phyloP scores from a whole-genome alignment of 2,888 invertebrate species.

The Liopterus haemorrhoidalis region DNA sequence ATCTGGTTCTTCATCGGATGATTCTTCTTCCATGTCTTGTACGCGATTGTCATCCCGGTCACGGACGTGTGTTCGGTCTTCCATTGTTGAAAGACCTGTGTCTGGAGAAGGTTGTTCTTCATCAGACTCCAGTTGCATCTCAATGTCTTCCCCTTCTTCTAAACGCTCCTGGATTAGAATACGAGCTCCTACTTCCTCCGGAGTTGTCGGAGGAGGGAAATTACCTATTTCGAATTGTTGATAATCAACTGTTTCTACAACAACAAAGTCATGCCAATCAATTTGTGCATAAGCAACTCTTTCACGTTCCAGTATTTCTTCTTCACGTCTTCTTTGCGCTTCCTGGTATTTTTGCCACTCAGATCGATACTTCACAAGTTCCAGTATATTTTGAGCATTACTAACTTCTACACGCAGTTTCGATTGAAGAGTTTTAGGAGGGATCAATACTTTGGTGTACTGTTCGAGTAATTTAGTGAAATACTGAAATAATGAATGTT shows the following conservation, averaged over 20 bases:
- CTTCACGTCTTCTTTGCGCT: slow-evolving; percentile 84
- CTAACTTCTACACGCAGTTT: slow-evolving; percentile 73
- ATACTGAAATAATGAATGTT: slow-evolving; percentile 96
- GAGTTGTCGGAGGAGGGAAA: slow-evolving; percentile 95
- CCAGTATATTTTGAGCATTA: slow-evolving; percentile 62
- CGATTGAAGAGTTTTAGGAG: slow-evolving; percentile 82
- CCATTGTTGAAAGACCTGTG: slow-evolving; percentile 59
- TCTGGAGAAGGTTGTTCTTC: slow-evolving; percentile 49
- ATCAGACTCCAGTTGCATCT: slow-evolving; percentile 87
- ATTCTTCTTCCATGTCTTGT: slow-evolving; percentile 91
- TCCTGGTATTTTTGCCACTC: slow-evolving; percentile 97
- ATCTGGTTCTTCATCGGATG: slow-evolving; percentile 64
- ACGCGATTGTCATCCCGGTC: slow-evolving; percentile 56
- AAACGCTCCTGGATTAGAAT: slow-evolving; percentile 82
- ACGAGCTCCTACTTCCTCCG: slow-evolving; percentile 92
- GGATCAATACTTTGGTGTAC: slow-evolving; percentile 95
- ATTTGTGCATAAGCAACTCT: slow-evolving; percentile 94
- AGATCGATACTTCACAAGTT: slow-evolving; percentile 89
- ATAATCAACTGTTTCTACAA: slow-evolving; percentile 99
- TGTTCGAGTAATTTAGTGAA: slow-evolving; percentile 97
- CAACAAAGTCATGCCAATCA: slow-evolving; percentile 99
- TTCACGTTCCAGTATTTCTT: slow-evolving; percentile 92
- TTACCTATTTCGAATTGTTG: slow-evolving; percentile 93
- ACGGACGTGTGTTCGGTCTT: slow-evolving; percentile 52
- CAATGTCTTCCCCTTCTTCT: slow-evolving; percentile 75